phyloP scores from a whole-genome alignment of 2,888 invertebrate genomes.

The Cantharis rustica region DNA sequence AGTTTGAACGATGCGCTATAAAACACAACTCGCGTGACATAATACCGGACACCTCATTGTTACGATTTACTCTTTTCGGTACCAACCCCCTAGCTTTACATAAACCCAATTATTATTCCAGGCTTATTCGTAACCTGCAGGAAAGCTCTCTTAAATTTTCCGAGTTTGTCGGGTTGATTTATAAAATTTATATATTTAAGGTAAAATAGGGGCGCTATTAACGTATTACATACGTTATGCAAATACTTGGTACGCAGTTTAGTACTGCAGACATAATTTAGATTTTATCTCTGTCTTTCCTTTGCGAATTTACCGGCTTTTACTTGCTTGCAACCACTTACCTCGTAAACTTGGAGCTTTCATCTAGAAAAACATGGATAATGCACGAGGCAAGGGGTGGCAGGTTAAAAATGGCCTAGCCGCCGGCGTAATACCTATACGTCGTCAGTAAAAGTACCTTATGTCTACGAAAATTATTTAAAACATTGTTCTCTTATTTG shows the following conservation, averaged over 20 bases:
- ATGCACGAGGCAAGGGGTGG: conserved; percentile 26
- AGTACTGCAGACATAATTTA: conserved; percentile 28
- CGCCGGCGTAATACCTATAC: conserved; percentile 13
- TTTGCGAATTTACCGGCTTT: not conserved
- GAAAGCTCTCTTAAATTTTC: not conserved
- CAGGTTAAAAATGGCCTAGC: conserved; percentile 25
- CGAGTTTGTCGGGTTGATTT: not conserved
- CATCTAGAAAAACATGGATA: conserved; percentile 31
- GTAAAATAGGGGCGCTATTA: conserved; percentile 25
- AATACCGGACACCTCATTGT: conserved; percentile 5
- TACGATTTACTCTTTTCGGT: conserved; percentile 14
- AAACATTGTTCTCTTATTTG: conserved; percentile 16
- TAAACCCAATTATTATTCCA: conserved; percentile 2
- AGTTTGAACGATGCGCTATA: conserved; percentile 29
- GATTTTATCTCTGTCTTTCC: conserved; percentile 18
- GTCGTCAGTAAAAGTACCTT: conserved; percentile 28
- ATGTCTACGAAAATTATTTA: conserved; percentile 22
- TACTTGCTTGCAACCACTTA: conserved; percentile 27
- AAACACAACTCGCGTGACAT: conserved; percentile 27
- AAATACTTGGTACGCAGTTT: conserved; percentile 26
- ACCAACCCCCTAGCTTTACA: conserved; percentile 12
- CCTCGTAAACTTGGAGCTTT: conserved; percentile 29
- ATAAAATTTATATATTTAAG: conserved; percentile 22
- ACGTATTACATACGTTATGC: conserved; percentile 30
- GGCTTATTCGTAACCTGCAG: not conserved